These are phyloP conservation scores for Tetraneura akinire DNA, from an alignment of 1,140 invertebrate species.

Conservation along the genomic window DNA sequence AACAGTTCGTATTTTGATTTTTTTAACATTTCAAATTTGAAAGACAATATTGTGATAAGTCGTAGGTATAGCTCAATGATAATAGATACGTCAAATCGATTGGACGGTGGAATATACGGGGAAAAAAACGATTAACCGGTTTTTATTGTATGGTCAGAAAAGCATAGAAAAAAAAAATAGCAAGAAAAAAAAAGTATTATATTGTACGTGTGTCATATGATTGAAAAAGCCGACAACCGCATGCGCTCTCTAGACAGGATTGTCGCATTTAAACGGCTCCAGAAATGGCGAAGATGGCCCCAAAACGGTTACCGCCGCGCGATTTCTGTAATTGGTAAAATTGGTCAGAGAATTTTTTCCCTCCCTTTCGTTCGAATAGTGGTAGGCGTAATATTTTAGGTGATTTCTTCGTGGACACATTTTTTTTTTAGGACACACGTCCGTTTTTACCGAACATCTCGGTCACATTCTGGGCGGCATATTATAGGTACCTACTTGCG, in stretches of 20 bases:
- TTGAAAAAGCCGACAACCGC: constrained; percentile 42
- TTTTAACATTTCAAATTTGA: not conserved
- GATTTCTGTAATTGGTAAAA: constrained; percentile 40
- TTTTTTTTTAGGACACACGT: constrained; percentile 16
- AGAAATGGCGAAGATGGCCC: constrained; percentile 35
- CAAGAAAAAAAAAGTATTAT: constrained; percentile 13
- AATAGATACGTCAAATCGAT: constrained; percentile 46
- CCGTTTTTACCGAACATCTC: constrained; percentile 15
- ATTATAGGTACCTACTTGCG: no score
- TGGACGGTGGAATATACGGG: not conserved
- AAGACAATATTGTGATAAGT: constrained; percentile 19
- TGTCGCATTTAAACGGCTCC: constrained; percentile 19
- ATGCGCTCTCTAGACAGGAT: constrained; percentile 8
- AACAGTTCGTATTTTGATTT: not conserved
- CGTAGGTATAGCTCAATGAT: constrained; percentile 25
- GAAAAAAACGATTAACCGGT: constrained; percentile 46
- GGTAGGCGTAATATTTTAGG: constrained; percentile 10
- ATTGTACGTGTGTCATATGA: constrained; percentile 31
- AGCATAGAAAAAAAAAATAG: constrained; percentile 17
- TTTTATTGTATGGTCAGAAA: constrained; percentile 28
- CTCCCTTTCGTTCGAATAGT: not conserved
- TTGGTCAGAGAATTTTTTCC: constrained; percentile 22
- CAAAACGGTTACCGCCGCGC: not conserved
- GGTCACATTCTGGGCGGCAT: not conserved
- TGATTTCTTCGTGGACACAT: not conserved